Percentiles rank a stretch among this genome's conserved stretches.
phyloP scores from a whole-genome alignment of 2,888 invertebrate species.

The Amphimallon solstitiale region DNA sequence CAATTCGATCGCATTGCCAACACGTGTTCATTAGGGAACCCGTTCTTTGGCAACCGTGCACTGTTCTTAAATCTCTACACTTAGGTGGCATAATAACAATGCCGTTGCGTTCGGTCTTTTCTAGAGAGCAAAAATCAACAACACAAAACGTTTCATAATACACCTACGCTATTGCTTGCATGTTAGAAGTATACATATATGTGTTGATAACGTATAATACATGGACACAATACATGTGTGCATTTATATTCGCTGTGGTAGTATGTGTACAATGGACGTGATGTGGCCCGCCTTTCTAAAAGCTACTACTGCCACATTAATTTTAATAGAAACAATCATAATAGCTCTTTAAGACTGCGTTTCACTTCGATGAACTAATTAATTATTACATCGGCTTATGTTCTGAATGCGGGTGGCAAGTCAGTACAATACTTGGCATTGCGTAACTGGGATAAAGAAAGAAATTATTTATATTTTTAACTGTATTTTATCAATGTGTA shows the following conservation, averaged over 20 bases:
- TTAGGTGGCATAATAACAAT: conserved; percentile 23
- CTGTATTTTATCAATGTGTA: no score
- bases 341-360: conserved; percentile 16
- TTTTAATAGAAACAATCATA: conserved; percentile 27
- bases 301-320: conserved; percentile 21
- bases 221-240: no score
- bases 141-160: no score
- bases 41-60: conserved; percentile 18
- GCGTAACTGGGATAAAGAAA: conserved; percentile 5
- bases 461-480: background rate
- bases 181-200: no score
- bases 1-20: no score
- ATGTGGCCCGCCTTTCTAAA: conserved; percentile 23
- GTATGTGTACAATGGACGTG: conserved; percentile 14
- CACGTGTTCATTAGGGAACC: conserved; percentile 20
- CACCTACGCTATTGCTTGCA: no score
- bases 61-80: background rate
- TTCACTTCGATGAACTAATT: conserved; percentile 16
- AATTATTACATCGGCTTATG: background rate
- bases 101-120: background rate
- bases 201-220: no score
- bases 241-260: no score
- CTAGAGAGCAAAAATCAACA: no score
- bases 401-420: conserved; percentile 20
- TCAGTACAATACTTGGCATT: background rate